phyloP scores from a whole-genome alignment of 2,113 vertebrate species.

The Rhagologus leucostigma region DNA sequence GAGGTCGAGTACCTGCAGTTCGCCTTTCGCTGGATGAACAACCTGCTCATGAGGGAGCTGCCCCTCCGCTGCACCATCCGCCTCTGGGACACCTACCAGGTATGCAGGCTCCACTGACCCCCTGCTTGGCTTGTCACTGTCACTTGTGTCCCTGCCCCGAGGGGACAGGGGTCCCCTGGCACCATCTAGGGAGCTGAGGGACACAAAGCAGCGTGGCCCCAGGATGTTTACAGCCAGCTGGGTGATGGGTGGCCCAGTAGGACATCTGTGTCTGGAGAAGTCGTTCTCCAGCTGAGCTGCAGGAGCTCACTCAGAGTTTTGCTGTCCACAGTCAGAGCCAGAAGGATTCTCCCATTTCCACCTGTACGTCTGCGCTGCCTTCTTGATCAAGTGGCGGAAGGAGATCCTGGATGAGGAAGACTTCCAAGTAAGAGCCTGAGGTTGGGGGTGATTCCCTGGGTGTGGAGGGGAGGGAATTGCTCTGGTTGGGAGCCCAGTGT shows the following conservation, averaged over 20 bases:
- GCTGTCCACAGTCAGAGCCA: conserved; percentile 81
- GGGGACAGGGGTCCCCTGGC: neutral
- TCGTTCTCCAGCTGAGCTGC: neutral
- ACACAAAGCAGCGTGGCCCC: neutral
- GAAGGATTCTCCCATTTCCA: conserved; percentile 96
- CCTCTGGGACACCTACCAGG: conserved; percentile 94
- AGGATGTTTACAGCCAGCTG: neutral
- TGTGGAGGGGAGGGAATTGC: neutral
- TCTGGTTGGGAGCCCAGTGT: neutral
- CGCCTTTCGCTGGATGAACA: conserved; percentile 91
- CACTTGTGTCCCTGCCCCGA: neutral
- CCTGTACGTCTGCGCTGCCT: conserved; percentile 91
- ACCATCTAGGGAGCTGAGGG: neutral
- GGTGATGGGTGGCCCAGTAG: neutral
- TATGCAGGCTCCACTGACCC: neutral
- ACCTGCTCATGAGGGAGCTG: conserved; percentile 89
- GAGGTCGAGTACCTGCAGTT: conserved; percentile 94
- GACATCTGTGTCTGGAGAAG: neutral
- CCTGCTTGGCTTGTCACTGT: neutral
- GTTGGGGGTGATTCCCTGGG: neutral
- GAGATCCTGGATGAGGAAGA: conserved; percentile 93
- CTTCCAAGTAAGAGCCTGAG: conserved; percentile 82
- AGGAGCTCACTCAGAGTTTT: neutral
- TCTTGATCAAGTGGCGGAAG: conserved; percentile 93
- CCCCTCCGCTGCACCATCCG: conserved; percentile 91